Evolutionary conservation across 2,888 invertebrate genomes (phyloP), one percentile per base, ranked within the genome.

Genomic region (Drosophila acutilabella): DNA sequence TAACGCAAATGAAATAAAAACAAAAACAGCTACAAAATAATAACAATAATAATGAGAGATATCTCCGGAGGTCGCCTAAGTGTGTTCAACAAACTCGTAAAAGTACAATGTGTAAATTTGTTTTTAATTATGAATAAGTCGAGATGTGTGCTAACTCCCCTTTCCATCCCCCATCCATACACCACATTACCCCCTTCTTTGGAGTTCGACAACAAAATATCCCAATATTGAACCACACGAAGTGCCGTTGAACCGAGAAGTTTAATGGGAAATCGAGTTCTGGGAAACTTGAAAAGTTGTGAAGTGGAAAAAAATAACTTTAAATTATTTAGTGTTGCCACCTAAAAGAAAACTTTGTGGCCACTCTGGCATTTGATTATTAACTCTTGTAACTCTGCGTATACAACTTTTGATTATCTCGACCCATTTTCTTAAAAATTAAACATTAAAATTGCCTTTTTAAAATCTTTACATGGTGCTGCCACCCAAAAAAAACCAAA

Each of bases 21-120:
- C 4, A 23, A 8, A 40, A n/a, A 41, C 23, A 40, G 40, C 20
- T 7, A 36, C 64, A 57, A 30, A 13, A 59, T 14, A 36, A 16
- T 20, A 53, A 38, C n/a, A 61, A 40, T 53, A 54, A 14, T 23
- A 44, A 44, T 23, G 47, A 58, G 56, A 56, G 56, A 56, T 56
- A 56, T 54, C 53, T 45, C 30, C 30, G 18, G 45, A 30, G 54
- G 45, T 53, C 53, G 44, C 45, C 42, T 51, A 61, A 67, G 40
- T 53, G 51, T 18, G 69, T 42, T 62, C 45, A 56, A 68, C 54
- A 52, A 51, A 42, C 54, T 59, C 59, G 71, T 75, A 48, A 60
- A 75, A 52, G 33, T 64, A 58, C 60, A 71, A 65, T 61, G 76
- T 75, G 71, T 65, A 76, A 74, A 74, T 74, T 74, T 58, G 71